Evolutionary conservation across 1,140 invertebrate species (phyloP), one percentile per base, ranked within the genome.

Genomic region (Pomacea maculata): DNA sequence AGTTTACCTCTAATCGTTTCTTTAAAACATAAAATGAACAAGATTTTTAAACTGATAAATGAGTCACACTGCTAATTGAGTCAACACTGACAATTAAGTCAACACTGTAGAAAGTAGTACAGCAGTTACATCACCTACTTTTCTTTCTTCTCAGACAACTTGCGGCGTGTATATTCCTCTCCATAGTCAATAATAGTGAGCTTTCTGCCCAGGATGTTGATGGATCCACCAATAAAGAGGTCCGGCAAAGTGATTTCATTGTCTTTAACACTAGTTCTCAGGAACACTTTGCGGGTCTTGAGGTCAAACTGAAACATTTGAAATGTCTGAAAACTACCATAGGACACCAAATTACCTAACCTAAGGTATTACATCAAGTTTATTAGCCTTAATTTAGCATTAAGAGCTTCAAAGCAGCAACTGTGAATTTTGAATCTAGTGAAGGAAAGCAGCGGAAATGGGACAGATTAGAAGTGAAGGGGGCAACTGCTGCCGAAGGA

Each of bases 171-270:
- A 79, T 83, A 89, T 55, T 84, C 93, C 92, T 97, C 95, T 6
- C 93, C 96, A 92, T 95, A 97, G 91, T 95, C 95, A 54, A 94
- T 93, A 76, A 97, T 94, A 88, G 94, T 95, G 67, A 97, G 94
- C 83, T 95, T 93, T 70, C 96, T 91, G 11, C 95, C 95, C 86
- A 96, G 94, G 85, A 97, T 94, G 82, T 94, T 95, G 8, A 97
- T 91, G 29, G 94, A 94, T 80, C 94, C 94, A 14, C 95, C 95
- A 73, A 97, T 92, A 88, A 94, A 96, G 86, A 97, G 94, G 90
- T 95, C 94, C 54, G 94, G 93, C 29, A 94, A 88, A 19, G 92
- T 91, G 21, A 97, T 88, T 14, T 82, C 82, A 61, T 94, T 94
- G 75, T 95, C 93, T 61, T 95, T 94, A 91, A 94, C 94, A 10